phyloP scores from a whole-genome alignment of 1,140 invertebrate genomes.

The Drosophila setifemur region DNA sequence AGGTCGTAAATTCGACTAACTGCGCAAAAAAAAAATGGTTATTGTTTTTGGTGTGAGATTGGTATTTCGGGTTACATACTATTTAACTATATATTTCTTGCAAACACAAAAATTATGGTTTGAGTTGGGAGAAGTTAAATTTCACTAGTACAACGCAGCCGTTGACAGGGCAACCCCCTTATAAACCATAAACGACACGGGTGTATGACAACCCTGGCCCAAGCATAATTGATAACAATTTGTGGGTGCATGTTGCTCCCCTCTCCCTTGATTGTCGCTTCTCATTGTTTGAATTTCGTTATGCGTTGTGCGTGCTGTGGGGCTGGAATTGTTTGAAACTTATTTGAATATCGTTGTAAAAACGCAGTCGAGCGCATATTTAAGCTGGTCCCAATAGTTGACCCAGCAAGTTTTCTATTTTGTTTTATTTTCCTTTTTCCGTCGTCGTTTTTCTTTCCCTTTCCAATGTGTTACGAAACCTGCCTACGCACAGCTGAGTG shows the following conservation, averaged over 20 bases:
- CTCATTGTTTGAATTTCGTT: slow-evolving; percentile 4
- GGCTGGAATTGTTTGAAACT: slow-evolving; percentile 53
- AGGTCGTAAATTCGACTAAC: too few relatives aligned
- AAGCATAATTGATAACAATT: slow-evolving; percentile 66
- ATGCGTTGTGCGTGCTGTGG: slow-evolving; percentile 45
- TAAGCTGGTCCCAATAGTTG: slow-evolving; percentile 42
- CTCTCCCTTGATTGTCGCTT: background rate
- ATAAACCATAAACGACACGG: background rate
- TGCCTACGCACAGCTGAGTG: slow-evolving; percentile 38
- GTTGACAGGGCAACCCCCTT: slow-evolving; percentile 10
- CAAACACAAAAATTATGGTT: background rate
- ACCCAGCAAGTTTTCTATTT: slow-evolving; percentile 51
- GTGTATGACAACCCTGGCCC: slow-evolving; percentile 51
- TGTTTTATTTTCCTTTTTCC: slow-evolving; percentile 19
- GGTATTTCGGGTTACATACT: too few relatives aligned
- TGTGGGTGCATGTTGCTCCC: slow-evolving; percentile 4
- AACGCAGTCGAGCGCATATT: slow-evolving; percentile 62
- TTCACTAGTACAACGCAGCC: background rate
- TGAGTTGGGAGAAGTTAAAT: background rate
- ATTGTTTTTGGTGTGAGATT: too few relatives aligned
- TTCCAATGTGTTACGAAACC: slow-evolving; percentile 40
- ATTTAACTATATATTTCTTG: too few relatives aligned
- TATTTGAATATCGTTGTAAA: slow-evolving; percentile 58
- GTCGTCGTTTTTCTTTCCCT: slow-evolving; percentile 14
- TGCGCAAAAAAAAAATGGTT: too few relatives aligned